Percentiles rank a stretch among this genome's conserved stretches.
phyloP scores from a whole-genome alignment of 2,797 vertebrate genomes.

The Oryzias sinensis region DNA sequence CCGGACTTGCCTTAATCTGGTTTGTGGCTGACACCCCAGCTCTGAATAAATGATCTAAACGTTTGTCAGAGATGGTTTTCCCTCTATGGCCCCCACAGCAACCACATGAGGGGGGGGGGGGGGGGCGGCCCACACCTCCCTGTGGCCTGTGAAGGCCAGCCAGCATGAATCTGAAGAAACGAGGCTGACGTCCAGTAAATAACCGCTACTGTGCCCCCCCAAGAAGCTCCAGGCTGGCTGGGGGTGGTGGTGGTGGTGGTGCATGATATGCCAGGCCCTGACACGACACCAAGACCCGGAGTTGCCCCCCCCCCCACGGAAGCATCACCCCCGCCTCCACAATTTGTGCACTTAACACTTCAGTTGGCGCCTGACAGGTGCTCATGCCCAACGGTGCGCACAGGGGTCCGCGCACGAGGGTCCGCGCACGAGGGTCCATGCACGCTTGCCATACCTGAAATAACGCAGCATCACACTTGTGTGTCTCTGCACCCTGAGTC shows the following conservation, averaged over 20 bases:
- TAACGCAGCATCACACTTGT: too few species aligned
- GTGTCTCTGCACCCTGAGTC: too few species aligned
- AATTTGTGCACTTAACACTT: slow-evolving; percentile 83
- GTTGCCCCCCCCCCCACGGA: slow-evolving; percentile 76
- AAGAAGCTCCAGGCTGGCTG: slow-evolving; percentile 30
- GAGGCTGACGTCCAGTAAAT: slow-evolving; percentile 81
- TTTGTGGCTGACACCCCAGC: slow-evolving; percentile 66
- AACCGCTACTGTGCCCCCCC: slow-evolving; percentile 75
- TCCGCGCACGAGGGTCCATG: too few species aligned
- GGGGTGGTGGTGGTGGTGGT: slow-evolving; percentile 18
- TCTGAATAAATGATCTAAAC: slow-evolving; percentile 76
- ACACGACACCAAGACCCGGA: slow-evolving; percentile 73
- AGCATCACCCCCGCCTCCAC: slow-evolving; percentile 75
- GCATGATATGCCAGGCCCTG: slow-evolving; percentile 69
- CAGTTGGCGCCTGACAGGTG: slow-evolving; percentile 80
- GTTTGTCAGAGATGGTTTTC: slow-evolving; percentile 68
- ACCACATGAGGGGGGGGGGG: slow-evolving; percentile 46
- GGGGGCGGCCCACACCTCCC: slow-evolving; percentile 50
- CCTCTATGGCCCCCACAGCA: slow-evolving; percentile 64
- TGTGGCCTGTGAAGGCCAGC: slow-evolving; percentile 56
- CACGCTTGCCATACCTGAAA: too few species aligned
- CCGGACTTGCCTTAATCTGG: slow-evolving; percentile 48
- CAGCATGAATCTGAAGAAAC: slow-evolving; percentile 76
- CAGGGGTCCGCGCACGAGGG: too few species aligned
- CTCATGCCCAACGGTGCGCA: slow-evolving; percentile 62